phyloP scores from a whole-genome alignment of 2,888 invertebrate genomes.

The Aethes cnicana region DNA sequence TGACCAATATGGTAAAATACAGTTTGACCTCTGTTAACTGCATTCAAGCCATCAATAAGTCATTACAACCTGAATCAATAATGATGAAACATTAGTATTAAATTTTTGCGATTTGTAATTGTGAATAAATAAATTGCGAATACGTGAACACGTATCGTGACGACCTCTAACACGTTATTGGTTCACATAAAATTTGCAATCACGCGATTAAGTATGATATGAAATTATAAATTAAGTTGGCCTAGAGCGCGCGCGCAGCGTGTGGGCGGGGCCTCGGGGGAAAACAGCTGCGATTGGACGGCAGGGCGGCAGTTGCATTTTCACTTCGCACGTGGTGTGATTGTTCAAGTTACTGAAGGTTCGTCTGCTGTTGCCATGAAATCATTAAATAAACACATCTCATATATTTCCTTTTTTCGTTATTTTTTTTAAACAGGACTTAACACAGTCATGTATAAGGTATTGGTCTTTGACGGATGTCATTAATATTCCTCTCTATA shows the following conservation, averaged over 20 bases:
- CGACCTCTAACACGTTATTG: slow-evolving; percentile 29
- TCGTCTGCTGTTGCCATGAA: slow-evolving; percentile 16
- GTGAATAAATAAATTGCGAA: slow-evolving; percentile 21
- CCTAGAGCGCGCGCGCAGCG: slow-evolving; percentile 44
- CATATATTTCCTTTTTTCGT: too few species aligned
- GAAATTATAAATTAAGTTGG: slow-evolving; percentile 30
- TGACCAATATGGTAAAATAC: too few species aligned
- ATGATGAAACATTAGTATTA: neutral
- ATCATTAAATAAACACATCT: too few species aligned
- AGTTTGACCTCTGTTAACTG: too few species aligned
- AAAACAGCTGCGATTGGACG: slow-evolving; percentile 60
- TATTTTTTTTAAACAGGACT: too few species aligned
- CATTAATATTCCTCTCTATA: neutral
- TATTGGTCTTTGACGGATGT: too few species aligned
- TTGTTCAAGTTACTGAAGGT: slow-evolving; percentile 49
- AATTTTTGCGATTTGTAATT: slow-evolving; percentile 10
- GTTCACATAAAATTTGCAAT: slow-evolving; percentile 29
- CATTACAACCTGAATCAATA: slow-evolving; percentile 4
- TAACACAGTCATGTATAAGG: too few species aligned
- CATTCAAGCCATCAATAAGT: slow-evolving; percentile 3
- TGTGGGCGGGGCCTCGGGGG: slow-evolving; percentile 68
- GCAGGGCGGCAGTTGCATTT: slow-evolving; percentile 67
- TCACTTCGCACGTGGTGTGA: slow-evolving; percentile 62
- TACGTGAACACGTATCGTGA: slow-evolving; percentile 26
- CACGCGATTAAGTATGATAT: slow-evolving; percentile 26